Base-by-base conservation (phyloP, 2,888 invertebrate genomes). In the Caprella mutica region DNA sequence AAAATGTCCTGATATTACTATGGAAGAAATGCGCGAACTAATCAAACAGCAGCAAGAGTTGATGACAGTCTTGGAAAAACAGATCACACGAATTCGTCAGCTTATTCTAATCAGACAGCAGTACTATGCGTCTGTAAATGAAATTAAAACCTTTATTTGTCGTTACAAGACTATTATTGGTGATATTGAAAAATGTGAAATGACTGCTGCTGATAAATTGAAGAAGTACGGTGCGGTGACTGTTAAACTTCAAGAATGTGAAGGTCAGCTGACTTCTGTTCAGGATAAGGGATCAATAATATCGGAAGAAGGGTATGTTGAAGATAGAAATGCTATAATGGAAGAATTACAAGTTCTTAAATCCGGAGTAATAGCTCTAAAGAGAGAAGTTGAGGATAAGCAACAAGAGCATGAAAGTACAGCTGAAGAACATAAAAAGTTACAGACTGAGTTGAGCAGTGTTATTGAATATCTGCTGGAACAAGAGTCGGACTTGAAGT, bases 261-360 rank as follows among this genome's bases (percentile, higher is more conserved):
- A 92, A 72, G 91, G 90, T 9, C 76, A 85, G 33, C 73, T 93
- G 8, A 86, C 89, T 0, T 82, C 86, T 5, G 90, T 92, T 0
- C 83, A 83, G 14, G 93, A 93, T 69, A 92, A 92, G 71, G 93
- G 92, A 0, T 87, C 89, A 69, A 88, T 90, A 72, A 92, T 94
- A 30, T 89, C 89, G 0, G 84, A 85, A 0, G 92, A 93, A 74
- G 90, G 91, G 40, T 84, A 87, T 2, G 83, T 86, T 0, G 84
- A 85, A 19, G 92, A 92, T 68, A 80, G 86, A 67, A 91, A 91
- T 68, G 83, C 83, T 66, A 84, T 93, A 5, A 89, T 88, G 2
- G 88, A 90, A 70, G 84, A 91, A 67, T 71, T 93, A 23, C 90
- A 91, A 68, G 84, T 85, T 0, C 71, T 93, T 21, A 91, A 89